Evolutionary conservation across 37 sponge, comb jelly and placozoan genomes (phyloP).

Genomic region (Oscarella lobularis): DNA sequence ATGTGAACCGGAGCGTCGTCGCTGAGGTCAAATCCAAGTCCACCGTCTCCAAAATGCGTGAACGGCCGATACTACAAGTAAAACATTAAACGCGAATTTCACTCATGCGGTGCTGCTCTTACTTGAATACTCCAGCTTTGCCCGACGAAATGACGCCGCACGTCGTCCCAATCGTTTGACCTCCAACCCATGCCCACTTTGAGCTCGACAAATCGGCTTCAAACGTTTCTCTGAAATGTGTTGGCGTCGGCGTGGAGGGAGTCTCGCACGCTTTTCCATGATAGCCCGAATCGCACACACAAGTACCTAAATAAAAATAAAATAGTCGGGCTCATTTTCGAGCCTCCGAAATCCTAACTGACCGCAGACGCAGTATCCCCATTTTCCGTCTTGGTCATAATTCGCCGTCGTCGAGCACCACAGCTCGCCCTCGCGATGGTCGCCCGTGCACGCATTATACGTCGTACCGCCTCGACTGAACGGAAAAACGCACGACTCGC

Average conservation of each 20-base stretch:
- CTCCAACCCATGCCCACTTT: too few species aligned
- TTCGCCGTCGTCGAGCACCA: background rate
- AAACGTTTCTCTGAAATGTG: background rate
- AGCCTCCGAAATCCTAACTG: too few species aligned
- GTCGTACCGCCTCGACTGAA: background rate
- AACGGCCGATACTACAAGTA: background rate
- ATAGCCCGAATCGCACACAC: background rate
- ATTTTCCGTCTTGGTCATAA: conserved; percentile 1
- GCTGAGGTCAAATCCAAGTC: background rate
- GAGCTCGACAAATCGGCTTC: background rate
- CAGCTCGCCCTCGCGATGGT: background rate
- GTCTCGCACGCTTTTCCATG: background rate
- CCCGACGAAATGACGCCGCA: too few species aligned
- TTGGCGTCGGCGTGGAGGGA: background rate
- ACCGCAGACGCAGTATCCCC: conserved; percentile 3
- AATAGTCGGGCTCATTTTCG: too few species aligned
- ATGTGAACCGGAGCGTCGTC: background rate
- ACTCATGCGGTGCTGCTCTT: background rate
- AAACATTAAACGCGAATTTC: background rate
- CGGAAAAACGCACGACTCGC: background rate
- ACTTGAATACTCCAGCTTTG: background rate
- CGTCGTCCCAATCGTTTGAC: too few species aligned
- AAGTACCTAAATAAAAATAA: too few species aligned
- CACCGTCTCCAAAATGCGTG: background rate
- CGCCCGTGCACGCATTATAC: background rate